phyloP scores from a whole-genome alignment of 2,888 invertebrate genomes.

The Lagria hirta region DNA sequence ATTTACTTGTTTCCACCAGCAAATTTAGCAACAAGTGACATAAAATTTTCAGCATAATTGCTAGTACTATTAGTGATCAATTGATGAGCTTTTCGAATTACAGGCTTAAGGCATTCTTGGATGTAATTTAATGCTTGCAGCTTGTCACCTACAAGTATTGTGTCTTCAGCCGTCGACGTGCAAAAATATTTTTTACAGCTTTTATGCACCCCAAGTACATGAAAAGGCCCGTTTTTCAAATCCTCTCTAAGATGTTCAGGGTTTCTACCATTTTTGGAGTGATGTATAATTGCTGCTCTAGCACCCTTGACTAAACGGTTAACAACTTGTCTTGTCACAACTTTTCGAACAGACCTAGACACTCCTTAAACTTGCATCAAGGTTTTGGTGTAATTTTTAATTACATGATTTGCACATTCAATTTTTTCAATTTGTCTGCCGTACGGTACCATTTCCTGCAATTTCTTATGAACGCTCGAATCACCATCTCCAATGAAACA shows the following conservation, averaged over 20 bases:
- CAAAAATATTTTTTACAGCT: constrained; percentile 10
- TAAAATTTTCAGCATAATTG: constrained; percentile 9
- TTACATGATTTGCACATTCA: constrained; percentile 31
- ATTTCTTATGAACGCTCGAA: constrained; percentile 27
- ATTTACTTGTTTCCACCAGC: constrained; percentile 5
- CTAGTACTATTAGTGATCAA: constrained; percentile 6
- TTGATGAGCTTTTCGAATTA: constrained; percentile 4
- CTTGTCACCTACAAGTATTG: neutral
- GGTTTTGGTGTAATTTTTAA: constrained; percentile 30
- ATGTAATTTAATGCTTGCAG: constrained; percentile 1
- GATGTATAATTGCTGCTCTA: constrained; percentile 1
- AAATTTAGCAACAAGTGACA: constrained; percentile 12
- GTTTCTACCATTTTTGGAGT: neutral
- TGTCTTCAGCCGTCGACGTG: too few species aligned
- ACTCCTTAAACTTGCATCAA: neutral
- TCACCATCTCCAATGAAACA: constrained; percentile 31
- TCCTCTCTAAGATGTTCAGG: neutral
- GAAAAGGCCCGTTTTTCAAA: constrained; percentile 4
- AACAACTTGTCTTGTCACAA: neutral
- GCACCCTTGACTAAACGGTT: constrained; percentile 3
- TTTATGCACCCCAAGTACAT: constrained; percentile 7
- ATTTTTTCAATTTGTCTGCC: constrained; percentile 29
- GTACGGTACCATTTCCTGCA: constrained; percentile 30
- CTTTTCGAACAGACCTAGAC: neutral
- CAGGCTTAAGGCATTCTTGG: constrained; percentile 7